phyloP scores from a whole-genome alignment of 2,113 vertebrate genomes.

The Halcyon senegalensis region DNA sequence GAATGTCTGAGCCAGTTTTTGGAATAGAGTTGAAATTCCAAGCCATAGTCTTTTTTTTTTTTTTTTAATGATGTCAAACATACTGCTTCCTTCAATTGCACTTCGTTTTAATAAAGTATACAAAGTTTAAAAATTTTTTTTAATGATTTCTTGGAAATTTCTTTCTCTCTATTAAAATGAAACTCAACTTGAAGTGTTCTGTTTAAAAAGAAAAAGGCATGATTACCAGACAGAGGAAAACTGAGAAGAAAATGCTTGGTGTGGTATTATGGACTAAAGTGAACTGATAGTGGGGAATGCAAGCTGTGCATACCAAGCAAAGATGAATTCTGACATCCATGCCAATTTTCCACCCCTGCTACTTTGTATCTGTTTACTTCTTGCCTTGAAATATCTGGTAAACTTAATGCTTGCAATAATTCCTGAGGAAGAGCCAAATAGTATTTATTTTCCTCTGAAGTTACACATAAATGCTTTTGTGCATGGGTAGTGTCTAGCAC shows the following conservation, averaged over 20 bases:
- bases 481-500: neutral
- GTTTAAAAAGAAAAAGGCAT: neutral
- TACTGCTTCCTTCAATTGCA: neutral
- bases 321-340: neutral
- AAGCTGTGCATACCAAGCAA: neutral
- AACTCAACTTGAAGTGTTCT: neutral
- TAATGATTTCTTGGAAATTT: neutral
- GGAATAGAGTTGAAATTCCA: neutral
- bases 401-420: neutral
- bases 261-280: neutral
- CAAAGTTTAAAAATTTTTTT: neutral
- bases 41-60: neutral
- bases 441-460: neutral
- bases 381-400: neutral
- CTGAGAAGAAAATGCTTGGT: neutral
- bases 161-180: neutral
- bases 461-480: neutral
- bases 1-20: neutral
- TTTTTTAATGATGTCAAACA: neutral
- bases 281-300: neutral
- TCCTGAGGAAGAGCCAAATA: neutral
- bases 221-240: neutral
- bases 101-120: neutral
- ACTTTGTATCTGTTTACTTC: neutral
- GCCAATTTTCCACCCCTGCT: rapidly evolving